phyloP scores from a whole-genome alignment of 2,113 vertebrate species.

The Xiphophorus couchianus region DNA sequence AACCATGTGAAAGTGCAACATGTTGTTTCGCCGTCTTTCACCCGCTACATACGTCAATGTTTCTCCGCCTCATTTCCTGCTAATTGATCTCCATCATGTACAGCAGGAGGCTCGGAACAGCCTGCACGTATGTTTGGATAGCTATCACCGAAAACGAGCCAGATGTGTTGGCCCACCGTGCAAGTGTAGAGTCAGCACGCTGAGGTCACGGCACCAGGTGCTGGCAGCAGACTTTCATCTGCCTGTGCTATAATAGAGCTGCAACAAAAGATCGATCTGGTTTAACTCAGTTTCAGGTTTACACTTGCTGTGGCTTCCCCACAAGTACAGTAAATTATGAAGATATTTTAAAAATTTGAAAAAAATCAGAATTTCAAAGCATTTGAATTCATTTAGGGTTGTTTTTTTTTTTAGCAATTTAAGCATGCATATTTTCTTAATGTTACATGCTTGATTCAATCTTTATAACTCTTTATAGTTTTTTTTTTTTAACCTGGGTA shows the following conservation, averaged over 20 bases:
- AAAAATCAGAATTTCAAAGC: too few relatives aligned
- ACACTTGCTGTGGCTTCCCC: conserved; percentile 1
- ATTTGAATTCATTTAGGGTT: too few relatives aligned
- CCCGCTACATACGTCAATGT: conserved; percentile 33
- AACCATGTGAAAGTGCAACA: not conserved
- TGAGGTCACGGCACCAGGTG: conserved; percentile 56
- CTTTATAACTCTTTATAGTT: too few relatives aligned
- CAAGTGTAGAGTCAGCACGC: conserved; percentile 56
- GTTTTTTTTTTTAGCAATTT: too few relatives aligned
- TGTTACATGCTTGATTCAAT: too few relatives aligned
- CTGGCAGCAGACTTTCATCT: conserved; percentile 61
- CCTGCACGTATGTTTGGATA: conserved; percentile 47
- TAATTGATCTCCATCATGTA: conserved; percentile 59
- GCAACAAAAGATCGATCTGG: conserved; percentile 44
- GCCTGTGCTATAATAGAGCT: conserved; percentile 19
- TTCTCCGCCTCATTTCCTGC: conserved; percentile 64
- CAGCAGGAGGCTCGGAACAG: conserved; percentile 51
- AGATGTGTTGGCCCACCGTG: conserved; percentile 44
- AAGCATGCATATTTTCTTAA: too few relatives aligned
- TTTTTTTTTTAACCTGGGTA: too few relatives aligned
- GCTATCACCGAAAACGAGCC: conserved; percentile 27
- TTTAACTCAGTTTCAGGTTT: conserved; percentile 26
- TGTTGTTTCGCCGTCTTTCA: not conserved
- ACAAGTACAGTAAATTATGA: not conserved
- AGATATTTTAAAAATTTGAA: too few relatives aligned